Percentiles rank a stretch among this genome's conserved stretches.
Conservation (phyloP, 2,888 invertebrate genomes). For the Cephus pygmeus region DNA sequence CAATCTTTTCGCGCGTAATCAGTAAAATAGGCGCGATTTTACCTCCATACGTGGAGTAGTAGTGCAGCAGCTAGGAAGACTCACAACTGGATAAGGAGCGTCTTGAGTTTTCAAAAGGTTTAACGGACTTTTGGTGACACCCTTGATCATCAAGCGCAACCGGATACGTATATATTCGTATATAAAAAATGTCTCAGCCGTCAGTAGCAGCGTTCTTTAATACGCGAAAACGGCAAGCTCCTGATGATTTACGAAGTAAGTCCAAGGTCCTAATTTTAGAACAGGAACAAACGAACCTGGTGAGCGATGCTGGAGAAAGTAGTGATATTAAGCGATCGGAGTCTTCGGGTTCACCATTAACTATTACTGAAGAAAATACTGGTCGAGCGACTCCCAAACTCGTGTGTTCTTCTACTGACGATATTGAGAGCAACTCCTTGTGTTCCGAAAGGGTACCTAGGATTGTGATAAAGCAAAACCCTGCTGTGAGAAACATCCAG, state of each 20-base stretch:
- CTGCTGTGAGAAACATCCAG: constrained; percentile 46
- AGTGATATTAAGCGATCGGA: constrained; percentile 7
- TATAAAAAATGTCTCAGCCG: constrained; percentile 77
- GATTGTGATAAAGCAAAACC: background rate
- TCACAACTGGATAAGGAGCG: background rate
- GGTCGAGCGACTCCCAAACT: constrained; percentile 36
- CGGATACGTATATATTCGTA: constrained; percentile 21
- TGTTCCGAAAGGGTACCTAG: background rate
- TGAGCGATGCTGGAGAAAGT: constrained; percentile 51
- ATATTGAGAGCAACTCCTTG: background rate
- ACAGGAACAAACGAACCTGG: constrained; percentile 69
- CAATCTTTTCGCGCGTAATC: constrained; percentile 20
- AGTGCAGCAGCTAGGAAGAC: background rate
- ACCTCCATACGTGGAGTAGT: background rate
- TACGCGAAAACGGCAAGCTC: constrained; percentile 80
- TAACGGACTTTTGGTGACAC: constrained; percentile 22
- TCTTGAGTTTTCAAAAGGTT: constrained; percentile 17
- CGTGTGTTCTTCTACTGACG: constrained; percentile 20
- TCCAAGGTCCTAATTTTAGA: constrained; percentile 65
- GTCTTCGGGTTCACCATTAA: background rate
- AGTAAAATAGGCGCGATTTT: background rate
- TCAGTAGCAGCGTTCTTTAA: constrained; percentile 81
- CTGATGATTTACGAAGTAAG: constrained; percentile 71
- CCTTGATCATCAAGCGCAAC: background rate
- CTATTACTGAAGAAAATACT: constrained; percentile 30